These are phyloP conservation scores for Lycophotia porphyrea DNA, from an alignment of 2,888 invertebrate genomes.

Conservation along the genomic window DNA sequence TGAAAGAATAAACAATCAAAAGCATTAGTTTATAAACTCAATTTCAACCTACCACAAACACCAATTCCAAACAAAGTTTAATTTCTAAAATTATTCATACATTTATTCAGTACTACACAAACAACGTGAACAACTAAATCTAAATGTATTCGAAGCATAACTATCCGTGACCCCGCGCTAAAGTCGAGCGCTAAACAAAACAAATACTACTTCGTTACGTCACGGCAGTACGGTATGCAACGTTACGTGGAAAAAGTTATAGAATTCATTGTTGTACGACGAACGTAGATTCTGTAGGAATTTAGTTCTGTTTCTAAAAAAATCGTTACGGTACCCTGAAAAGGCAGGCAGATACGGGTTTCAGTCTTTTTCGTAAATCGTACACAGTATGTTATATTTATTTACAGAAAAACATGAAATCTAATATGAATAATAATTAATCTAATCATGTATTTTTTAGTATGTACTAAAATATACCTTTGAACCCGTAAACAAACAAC, in stretches of 20 bases:
- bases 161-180: constrained; percentile 55
- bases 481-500: constrained; percentile 41
- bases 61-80: constrained; percentile 19
- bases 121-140: constrained; percentile 43
- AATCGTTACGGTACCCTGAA: neutral
- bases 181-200: constrained; percentile 56
- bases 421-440: too few relatives aligned
- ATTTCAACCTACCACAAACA: constrained; percentile 4
- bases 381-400: neutral
- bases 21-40: neutral
- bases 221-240: constrained; percentile 26
- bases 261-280: constrained; percentile 41
- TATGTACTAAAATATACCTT: constrained; percentile 6
- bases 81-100: constrained; percentile 19
- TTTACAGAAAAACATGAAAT: constrained; percentile 11
- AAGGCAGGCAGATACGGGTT: neutral
- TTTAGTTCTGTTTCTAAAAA: neutral
- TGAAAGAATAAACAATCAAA: neutral
- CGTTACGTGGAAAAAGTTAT: constrained; percentile 42
- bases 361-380: neutral
- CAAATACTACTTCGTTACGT: constrained; percentile 49
- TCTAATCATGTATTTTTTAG: neutral
- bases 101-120: constrained; percentile 34
- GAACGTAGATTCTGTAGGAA: neutral
- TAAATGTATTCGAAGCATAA: constrained; percentile 52